A percentile compares a stretch with the other conserved stretches of the same genome.
phyloP scores from a whole-genome alignment of 2,888 invertebrate species.

The Calephelis perditalis region DNA sequence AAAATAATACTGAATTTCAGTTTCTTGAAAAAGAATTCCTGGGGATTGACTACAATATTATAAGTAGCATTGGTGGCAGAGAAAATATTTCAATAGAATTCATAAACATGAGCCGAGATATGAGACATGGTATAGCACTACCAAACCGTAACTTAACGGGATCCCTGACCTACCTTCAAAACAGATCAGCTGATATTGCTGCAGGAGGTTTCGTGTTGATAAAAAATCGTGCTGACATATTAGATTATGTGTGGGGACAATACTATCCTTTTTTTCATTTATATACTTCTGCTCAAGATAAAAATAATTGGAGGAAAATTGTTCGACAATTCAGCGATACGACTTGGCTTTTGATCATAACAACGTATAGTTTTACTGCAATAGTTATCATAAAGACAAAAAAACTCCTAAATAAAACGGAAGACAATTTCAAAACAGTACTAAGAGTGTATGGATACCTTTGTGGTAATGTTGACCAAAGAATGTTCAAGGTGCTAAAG shows the following conservation, averaged over 20 bases:
- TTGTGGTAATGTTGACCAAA: slow-evolving; percentile 38
- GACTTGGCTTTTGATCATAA: slow-evolving; percentile 1
- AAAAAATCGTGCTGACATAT: background rate
- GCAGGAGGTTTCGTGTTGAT: background rate
- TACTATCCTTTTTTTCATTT: background rate
- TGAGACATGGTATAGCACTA: slow-evolving; percentile 2
- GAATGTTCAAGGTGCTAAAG: slow-evolving; percentile 35
- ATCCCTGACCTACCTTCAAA: slow-evolving; percentile 1
- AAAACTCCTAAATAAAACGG: background rate
- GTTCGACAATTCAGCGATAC: slow-evolving; percentile 5
- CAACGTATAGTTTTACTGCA: background rate
- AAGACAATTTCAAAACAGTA: background rate
- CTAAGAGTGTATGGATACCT: slow-evolving; percentile 42
- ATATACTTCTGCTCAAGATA: background rate
- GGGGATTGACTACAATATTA: slow-evolving; percentile 6
- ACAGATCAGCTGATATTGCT: slow-evolving; percentile 1
- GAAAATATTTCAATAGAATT: slow-evolving; percentile 7
- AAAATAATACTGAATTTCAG: slow-evolving; percentile 4
- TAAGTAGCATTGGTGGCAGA: background rate
- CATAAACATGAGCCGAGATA: background rate
- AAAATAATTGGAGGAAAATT: background rate
- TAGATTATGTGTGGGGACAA: background rate
- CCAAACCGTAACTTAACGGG: slow-evolving; percentile 5
- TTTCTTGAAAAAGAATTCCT: background rate
- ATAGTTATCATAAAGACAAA: background rate